Evolutionary conservation across 30 jellyfish, hydroid and myxozoan species (phyloP).

Genomic region (Aurelia sp.): DNA sequence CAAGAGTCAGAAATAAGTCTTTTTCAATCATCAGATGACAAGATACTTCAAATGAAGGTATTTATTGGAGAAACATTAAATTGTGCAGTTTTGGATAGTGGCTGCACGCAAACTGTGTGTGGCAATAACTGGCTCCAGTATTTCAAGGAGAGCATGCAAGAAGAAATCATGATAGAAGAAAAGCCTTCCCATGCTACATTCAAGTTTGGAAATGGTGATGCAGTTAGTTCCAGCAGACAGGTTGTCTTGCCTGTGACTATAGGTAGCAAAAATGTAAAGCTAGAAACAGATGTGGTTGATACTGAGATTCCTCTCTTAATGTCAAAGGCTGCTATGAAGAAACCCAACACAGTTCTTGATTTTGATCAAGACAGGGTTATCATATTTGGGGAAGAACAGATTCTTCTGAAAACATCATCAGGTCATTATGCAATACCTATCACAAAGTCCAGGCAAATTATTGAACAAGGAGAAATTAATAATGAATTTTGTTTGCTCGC

Average conservation of each 20-base stretch:
- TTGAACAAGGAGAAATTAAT: slow-evolving; percentile 19
- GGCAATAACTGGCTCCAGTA: too few species aligned
- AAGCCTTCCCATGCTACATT: slow-evolving; percentile 52
- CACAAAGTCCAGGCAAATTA: slow-evolving; percentile 14
- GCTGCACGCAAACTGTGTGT: too few species aligned
- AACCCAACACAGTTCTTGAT: slow-evolving; percentile 35
- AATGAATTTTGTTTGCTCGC: slow-evolving; percentile 9
- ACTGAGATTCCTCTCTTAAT: slow-evolving; percentile 45
- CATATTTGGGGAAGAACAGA: slow-evolving; percentile 33
- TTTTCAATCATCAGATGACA: too few species aligned
- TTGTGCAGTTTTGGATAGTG: too few species aligned
- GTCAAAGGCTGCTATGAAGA: slow-evolving; percentile 53
- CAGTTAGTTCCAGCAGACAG: slow-evolving; percentile 4
- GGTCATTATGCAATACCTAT: slow-evolving; percentile 51
- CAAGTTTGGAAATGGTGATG: slow-evolving; percentile 60
- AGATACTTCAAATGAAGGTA: too few species aligned
- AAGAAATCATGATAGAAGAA: background rate
- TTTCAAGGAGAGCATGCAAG: too few species aligned
- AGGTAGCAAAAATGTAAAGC: slow-evolving; percentile 10
- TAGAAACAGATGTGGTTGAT: slow-evolving; percentile 58
- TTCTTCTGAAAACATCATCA: slow-evolving; percentile 24
- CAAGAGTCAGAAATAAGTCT: too few species aligned
- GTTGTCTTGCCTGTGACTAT: slow-evolving; percentile 37
- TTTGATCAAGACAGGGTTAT: slow-evolving; percentile 29
- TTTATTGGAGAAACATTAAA: too few species aligned